A percentile compares a stretch with the other conserved stretches of the same genome.
Evolutionary conservation across 1,140 invertebrate genomes (phyloP).

Genomic region (Drosophila tristis): DNA sequence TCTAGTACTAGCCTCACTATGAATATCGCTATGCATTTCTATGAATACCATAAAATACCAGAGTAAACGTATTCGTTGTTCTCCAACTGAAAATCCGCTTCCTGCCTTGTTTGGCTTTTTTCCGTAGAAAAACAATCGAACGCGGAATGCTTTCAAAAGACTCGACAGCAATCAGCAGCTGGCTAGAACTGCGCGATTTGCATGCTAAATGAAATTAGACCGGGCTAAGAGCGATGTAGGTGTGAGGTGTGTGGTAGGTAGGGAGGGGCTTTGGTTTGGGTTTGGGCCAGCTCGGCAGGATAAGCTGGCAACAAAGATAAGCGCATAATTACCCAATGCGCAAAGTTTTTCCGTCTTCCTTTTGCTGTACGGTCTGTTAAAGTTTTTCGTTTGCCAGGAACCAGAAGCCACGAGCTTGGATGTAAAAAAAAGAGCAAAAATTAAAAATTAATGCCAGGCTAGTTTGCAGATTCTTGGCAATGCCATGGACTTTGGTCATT

Average conservation of each 20-base stretch:
- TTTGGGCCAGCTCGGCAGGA: slow-evolving; percentile 5
- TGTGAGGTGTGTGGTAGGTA: not conserved
- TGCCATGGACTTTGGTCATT: slow-evolving; percentile 23
- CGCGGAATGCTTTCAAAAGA: slow-evolving; percentile 38
- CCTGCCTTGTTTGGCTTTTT: slow-evolving; percentile 18
- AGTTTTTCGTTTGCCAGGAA: slow-evolving; percentile 20
- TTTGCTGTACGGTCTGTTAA: slow-evolving; percentile 2
- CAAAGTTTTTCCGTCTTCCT: slow-evolving; percentile 44
- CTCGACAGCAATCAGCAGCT: slow-evolving; percentile 61
- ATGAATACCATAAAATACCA: too few species aligned
- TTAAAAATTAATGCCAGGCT: slow-evolving; percentile 67
- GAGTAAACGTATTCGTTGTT: slow-evolving; percentile 12
- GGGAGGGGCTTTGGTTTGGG: too few species aligned
- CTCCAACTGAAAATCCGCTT: not conserved
- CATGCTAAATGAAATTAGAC: slow-evolving; percentile 75
- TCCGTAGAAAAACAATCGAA: slow-evolving; percentile 55
- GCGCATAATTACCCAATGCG: slow-evolving; percentile 67
- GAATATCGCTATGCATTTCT: too few species aligned
- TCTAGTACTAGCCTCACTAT: too few species aligned
- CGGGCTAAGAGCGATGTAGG: slow-evolving; percentile 1
- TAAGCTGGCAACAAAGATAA: slow-evolving; percentile 65
- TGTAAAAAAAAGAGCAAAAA: slow-evolving; percentile 41
- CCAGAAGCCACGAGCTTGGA: slow-evolving; percentile 23
- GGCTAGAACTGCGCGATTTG: slow-evolving; percentile 70
- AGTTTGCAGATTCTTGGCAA: slow-evolving; percentile 35